Percentiles rank a stretch among this genome's conserved stretches.
These are phyloP conservation scores for Microcaecilia unicolor DNA, from an alignment of 2,797 vertebrate species.

Conservation along the genomic window DNA sequence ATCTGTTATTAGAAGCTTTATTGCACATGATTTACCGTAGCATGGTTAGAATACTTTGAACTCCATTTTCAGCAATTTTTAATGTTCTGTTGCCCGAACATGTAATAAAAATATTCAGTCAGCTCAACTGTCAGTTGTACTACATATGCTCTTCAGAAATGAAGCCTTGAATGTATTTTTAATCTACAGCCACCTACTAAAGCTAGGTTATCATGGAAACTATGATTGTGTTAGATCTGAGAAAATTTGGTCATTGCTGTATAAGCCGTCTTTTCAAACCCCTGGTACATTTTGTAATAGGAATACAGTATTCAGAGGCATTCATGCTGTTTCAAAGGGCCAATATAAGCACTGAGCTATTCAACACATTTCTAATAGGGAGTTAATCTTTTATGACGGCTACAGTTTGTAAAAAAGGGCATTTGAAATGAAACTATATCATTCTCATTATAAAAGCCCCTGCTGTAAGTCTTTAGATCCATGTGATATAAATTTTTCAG, in stretches of 20 bases:
- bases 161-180: neutral
- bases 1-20: too few relatives aligned
- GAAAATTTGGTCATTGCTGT: neutral
- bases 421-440: slow-evolving; percentile 1
- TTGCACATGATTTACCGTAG: too few relatives aligned
- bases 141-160: neutral
- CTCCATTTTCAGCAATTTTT: neutral
- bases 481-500: neutral
- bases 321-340: slow-evolving; percentile 1
- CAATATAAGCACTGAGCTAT: slow-evolving; percentile 2
- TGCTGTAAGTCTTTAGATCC: slow-evolving; percentile 1
- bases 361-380: neutral
- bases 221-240: neutral
- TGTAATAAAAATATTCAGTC: neutral
- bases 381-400: neutral
- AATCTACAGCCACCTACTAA: neutral
- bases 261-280: too few relatives aligned
- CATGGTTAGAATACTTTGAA: neutral
- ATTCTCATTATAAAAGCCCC: slow-evolving; percentile 6
- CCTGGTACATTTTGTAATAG: neutral
- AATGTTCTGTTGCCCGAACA: neutral
- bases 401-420: too few relatives aligned
- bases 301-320: neutral
- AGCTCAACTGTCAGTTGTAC: neutral
- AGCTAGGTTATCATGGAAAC: neutral